Percentiles rank a stretch among this genome's conserved stretches.
These are phyloP conservation scores for Columba livia DNA, from an alignment of 2,113 vertebrate genomes.

Conservation along the genomic window DNA sequence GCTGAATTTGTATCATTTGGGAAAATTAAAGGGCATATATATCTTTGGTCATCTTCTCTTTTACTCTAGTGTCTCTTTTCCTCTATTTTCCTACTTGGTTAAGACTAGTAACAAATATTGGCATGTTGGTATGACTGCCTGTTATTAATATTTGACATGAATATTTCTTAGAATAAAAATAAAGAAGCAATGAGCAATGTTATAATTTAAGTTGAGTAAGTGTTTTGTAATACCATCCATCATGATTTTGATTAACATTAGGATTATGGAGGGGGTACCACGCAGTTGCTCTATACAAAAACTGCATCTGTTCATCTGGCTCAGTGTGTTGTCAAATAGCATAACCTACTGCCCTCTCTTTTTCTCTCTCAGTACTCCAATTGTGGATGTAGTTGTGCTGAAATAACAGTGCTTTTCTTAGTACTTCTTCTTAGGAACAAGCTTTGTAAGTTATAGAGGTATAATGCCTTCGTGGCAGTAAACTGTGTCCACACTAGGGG, in stretches of 20 bases:
- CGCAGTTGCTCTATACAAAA: background rate
- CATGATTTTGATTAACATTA: background rate
- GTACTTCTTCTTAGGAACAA: background rate
- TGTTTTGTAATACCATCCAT: background rate
- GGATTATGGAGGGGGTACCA: background rate
- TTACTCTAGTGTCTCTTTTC: background rate
- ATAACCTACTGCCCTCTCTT: constrained; percentile 33
- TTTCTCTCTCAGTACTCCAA: background rate
- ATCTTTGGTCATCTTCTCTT: background rate
- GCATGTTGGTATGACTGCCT: background rate
- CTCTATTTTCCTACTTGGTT: background rate
- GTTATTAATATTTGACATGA: background rate
- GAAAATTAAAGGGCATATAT: background rate
- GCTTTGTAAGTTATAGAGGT: background rate
- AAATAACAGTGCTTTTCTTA: background rate
- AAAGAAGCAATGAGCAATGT: background rate
- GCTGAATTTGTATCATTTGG: background rate
- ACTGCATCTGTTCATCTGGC: constrained; percentile 12
- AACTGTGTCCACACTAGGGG: constrained; percentile 64
- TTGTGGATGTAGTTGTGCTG: background rate
- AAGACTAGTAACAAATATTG: background rate
- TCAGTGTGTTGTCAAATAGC: background rate
- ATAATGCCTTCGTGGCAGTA: constrained; percentile 30
- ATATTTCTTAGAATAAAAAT: background rate
- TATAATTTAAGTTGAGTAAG: background rate